Percentiles rank a stretch among this genome's conserved stretches.
Evolutionary conservation across 2,888 invertebrate species (phyloP).

Genomic region (Scaptomyza cyrtandrae): DNA sequence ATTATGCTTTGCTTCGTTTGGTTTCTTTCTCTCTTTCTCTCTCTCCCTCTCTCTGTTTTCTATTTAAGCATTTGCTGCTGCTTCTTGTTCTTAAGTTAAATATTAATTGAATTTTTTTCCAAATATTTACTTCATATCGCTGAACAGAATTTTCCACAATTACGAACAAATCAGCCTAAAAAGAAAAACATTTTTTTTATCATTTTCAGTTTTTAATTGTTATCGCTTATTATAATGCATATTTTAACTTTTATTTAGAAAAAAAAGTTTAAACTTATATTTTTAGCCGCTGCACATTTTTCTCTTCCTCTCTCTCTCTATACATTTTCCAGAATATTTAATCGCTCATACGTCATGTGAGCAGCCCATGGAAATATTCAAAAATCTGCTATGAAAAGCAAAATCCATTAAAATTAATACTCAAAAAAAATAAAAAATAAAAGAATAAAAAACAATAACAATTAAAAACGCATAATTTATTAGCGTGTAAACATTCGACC

Average conservation of each 20-base stretch:
- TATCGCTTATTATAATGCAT: not conserved
- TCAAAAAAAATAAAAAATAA: slow-evolving; percentile 6
- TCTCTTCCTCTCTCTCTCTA: not conserved
- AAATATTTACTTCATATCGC: not conserved
- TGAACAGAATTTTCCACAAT: not conserved
- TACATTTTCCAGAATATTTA: slow-evolving; percentile 7
- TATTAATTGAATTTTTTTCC: not conserved
- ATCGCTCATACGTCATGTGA: slow-evolving; percentile 32
- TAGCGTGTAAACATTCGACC: not conserved
- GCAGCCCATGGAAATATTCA: slow-evolving; percentile 9
- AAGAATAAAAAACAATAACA: not conserved
- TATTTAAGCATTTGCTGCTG: slow-evolving; percentile 4
- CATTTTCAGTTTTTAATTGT: not conserved
- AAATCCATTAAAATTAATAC: slow-evolving; percentile 13
- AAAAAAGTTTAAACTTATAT: too few species aligned
- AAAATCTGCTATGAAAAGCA: slow-evolving; percentile 20
- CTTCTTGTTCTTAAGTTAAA: not conserved
- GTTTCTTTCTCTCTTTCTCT: not conserved
- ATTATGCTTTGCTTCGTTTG: slow-evolving; percentile 3
- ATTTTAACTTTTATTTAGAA: not conserved
- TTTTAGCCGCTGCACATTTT: not conserved
- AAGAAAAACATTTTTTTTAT: too few species aligned
- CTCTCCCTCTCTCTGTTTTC: not conserved
- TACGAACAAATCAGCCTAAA: not conserved
- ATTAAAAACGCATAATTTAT: not conserved